A percentile compares a stretch with the other conserved stretches of the same genome.
phyloP scores from a whole-genome alignment of 2,113 vertebrate genomes.

The Gopherus flavomarginatus region DNA sequence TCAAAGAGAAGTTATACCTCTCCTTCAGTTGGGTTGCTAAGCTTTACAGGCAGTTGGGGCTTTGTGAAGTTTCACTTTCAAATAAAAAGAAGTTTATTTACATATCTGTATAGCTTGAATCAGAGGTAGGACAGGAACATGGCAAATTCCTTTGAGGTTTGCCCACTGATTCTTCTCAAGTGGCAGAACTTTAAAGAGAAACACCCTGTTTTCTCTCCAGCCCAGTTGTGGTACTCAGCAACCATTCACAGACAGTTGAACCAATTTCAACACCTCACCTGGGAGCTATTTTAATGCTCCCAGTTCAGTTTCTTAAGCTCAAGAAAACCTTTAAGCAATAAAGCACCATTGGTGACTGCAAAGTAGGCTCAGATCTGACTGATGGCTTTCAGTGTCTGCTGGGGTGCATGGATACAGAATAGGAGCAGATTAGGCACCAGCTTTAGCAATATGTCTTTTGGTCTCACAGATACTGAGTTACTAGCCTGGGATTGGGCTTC shows the following conservation, averaged over 20 bases:
- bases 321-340: neutral
- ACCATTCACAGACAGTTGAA: conserved; percentile 48
- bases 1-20: conserved; percentile 20
- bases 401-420: neutral
- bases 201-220: conserved; percentile 21
- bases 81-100: conserved; percentile 64
- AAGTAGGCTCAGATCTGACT: rapidly evolving
- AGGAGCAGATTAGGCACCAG: neutral
- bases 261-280: conserved; percentile 24
- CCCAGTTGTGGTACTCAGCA: conserved; percentile 14
- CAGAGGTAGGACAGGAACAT: conserved; percentile 18
- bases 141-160: conserved; percentile 46
- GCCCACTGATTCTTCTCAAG: conserved; percentile 19
- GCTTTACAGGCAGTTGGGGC: conserved; percentile 48
- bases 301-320: neutral
- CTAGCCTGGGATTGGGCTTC: conserved; percentile 7
- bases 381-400: neutral
- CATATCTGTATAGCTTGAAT: conserved; percentile 42
- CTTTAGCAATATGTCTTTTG: neutral
- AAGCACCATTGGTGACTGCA: rapidly evolving
- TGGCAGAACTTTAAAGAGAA: neutral
- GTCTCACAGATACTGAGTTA: neutral
- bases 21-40: conserved; percentile 58
- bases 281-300: conserved; percentile 23
- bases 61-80: conserved; percentile 68